Base-by-base conservation (phyloP, 2,113 vertebrate genomes). In the Electrona antarctica region DNA sequence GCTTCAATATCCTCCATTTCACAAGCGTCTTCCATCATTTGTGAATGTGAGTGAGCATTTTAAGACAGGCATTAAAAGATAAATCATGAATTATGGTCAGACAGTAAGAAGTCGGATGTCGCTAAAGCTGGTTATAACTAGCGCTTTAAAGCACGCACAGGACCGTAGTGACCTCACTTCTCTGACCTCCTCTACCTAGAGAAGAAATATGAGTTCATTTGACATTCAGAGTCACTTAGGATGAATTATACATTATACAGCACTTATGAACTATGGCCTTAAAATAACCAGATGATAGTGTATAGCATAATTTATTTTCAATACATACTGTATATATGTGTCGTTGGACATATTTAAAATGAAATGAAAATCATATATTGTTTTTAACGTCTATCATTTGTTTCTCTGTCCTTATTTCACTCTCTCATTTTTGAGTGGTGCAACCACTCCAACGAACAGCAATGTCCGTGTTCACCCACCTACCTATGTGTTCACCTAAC, bases 211-310 rank as follows among this genome's bases (percentile, higher is more conserved):
- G 49, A 64, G 71, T 68, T 60, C 58, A 59, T 78, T 90, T 75
- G 68, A 84, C 57, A 54, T 81, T 74, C 76, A 82, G 51, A 58
- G 51, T 69, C 67, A 78, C 68, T 63, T 71, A 12, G 73, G 55
- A 85, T 87, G 60, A 89, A 86, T 85, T 81, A 88, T 83, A 82
- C 63, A 89, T 91, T 50, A 80, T 70, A 69, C 77, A 57, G 47
- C 11, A 70, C 77, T 62, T 48, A 73, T 62, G 61, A 79, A 64
- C 70, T 46, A 67, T 66, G 50, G 69, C 64, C 78, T 56, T 74
- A 15, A 67, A 85, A 67, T 64, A 67, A 58, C 47, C 9, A 58
- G 75, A 75, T 87, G 84, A 76, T 81, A 79, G 3, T 4, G 79
- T 67, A 55, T 65, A 46, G 45, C 47, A 79, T 68, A 74, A 70